phyloP scores from a whole-genome alignment of 2,888 invertebrate species.

The Dromius quadrimaculatus region DNA sequence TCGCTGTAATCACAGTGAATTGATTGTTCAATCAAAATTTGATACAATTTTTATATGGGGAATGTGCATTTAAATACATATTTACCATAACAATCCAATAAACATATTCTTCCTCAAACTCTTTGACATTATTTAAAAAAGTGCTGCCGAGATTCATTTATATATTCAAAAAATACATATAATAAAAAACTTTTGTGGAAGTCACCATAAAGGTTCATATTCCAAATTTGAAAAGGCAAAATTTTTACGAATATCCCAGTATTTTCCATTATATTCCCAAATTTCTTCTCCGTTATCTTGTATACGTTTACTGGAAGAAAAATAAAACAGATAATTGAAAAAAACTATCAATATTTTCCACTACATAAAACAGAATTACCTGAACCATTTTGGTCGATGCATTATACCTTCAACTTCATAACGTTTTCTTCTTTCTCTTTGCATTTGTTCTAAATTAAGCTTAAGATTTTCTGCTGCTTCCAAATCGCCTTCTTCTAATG shows the following conservation, averaged over 20 bases:
- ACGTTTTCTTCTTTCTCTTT: slow-evolving; percentile 77
- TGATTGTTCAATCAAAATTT: slow-evolving; percentile 39
- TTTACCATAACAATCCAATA: slow-evolving; percentile 28
- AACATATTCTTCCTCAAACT: no score
- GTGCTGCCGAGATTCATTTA: no score
- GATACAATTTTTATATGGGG: slow-evolving; percentile 34
- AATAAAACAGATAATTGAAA: slow-evolving; percentile 16
- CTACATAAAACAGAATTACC: slow-evolving; percentile 64
- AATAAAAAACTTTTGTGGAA: slow-evolving; percentile 57
- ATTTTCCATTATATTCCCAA: slow-evolving; percentile 81
- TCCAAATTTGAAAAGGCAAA: slow-evolving; percentile 73
- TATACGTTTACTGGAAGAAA: slow-evolving; percentile 64
- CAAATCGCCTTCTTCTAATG: slow-evolving; percentile 81
- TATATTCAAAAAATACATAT: slow-evolving; percentile 3
- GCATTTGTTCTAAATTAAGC: slow-evolving; percentile 78
- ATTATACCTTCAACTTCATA: slow-evolving; percentile 70
- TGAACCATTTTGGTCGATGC: slow-evolving; percentile 74
- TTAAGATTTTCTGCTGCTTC: slow-evolving; percentile 79
- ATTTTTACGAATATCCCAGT: slow-evolving; percentile 79
- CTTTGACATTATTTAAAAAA: no score
- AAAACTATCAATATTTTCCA: background rate
- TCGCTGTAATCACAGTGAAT: slow-evolving; percentile 47
- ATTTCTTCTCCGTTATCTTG: slow-evolving; percentile 70
- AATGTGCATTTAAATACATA: slow-evolving; percentile 36
- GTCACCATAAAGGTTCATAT: slow-evolving; percentile 76